These are phyloP conservation scores for Pycnomerus fuliginosus DNA, from an alignment of 2,888 invertebrate genomes.

Conservation along the genomic window DNA sequence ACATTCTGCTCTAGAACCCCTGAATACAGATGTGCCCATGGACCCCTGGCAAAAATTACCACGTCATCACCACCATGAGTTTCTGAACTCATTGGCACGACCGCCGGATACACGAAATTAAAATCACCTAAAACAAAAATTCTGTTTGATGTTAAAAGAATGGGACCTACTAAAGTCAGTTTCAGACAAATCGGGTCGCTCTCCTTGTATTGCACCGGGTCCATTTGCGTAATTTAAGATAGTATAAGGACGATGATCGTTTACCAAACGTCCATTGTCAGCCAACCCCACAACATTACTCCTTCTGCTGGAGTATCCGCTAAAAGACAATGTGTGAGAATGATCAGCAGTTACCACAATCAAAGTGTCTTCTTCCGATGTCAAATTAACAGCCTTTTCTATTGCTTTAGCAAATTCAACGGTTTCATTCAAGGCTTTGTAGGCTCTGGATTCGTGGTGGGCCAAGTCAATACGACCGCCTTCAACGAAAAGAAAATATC, in stretches of 20 bases:
- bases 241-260: constrained; percentile 60
- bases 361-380: constrained; percentile 66
- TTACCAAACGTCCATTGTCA: constrained; percentile 54
- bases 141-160: too few relatives aligned
- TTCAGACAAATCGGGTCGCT: constrained; percentile 57
- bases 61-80: constrained; percentile 83
- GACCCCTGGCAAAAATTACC: constrained; percentile 72
- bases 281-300: constrained; percentile 59
- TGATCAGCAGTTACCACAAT: constrained; percentile 78
- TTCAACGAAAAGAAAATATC: constrained; percentile 76
- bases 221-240: constrained; percentile 73
- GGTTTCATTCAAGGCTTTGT: constrained; percentile 72
- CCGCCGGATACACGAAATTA: constrained; percentile 60
- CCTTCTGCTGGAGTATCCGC: constrained; percentile 71
- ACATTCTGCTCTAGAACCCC: constrained; percentile 78
- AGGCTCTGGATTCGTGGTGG: constrained; percentile 67
- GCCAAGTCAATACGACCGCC: constrained; percentile 74
- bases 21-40: constrained; percentile 77
- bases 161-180: constrained; percentile 50
- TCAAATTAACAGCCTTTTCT: constrained; percentile 65
- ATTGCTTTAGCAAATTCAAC: constrained; percentile 59
- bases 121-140: constrained; percentile 50
- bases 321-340: constrained; percentile 71
- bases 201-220: constrained; percentile 64
- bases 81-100: constrained; percentile 63